These are phyloP conservation scores for Echeneis naucrates DNA, from an alignment of 2,797 vertebrate genomes.

Conservation along the genomic window DNA sequence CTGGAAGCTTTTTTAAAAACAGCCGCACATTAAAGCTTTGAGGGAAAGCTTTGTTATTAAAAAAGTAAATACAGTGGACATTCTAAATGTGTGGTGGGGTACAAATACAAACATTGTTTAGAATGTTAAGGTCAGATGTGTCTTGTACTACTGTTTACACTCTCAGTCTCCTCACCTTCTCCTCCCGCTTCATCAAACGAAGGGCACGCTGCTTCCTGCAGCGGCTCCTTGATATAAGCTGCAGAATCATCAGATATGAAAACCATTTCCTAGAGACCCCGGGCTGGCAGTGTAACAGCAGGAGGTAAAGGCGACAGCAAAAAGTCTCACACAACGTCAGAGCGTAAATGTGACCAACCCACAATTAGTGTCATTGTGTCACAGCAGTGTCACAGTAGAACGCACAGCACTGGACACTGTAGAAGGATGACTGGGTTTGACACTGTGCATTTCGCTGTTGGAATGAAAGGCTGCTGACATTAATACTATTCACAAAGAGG, in stretches of 20 bases:
- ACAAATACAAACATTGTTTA: not conserved
- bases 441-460: not conserved
- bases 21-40: not conserved
- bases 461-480: not conserved
- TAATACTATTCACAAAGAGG: not conserved
- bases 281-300: not conserved
- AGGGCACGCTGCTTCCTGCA: not conserved
- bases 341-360: not conserved
- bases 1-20: no score
- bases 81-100: not conserved
- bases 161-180: not conserved
- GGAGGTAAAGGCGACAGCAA: not conserved
- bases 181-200: not conserved
- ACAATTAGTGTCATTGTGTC: not conserved
- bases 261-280: not conserved
- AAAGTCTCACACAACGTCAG: not conserved
- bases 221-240: no score
- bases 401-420: not conserved
- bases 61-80: not conserved
- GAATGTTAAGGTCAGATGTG: not conserved
- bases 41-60: not conserved
- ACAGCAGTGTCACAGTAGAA: not conserved
- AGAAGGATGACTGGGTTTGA: conserved; percentile 2
- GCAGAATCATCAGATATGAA: not conserved
- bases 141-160: not conserved